A percentile compares a stretch with the other conserved stretches of the same genome.
These are phyloP conservation scores for Lota lota DNA, from an alignment of 2,113 vertebrate genomes.

Conservation along the genomic window DNA sequence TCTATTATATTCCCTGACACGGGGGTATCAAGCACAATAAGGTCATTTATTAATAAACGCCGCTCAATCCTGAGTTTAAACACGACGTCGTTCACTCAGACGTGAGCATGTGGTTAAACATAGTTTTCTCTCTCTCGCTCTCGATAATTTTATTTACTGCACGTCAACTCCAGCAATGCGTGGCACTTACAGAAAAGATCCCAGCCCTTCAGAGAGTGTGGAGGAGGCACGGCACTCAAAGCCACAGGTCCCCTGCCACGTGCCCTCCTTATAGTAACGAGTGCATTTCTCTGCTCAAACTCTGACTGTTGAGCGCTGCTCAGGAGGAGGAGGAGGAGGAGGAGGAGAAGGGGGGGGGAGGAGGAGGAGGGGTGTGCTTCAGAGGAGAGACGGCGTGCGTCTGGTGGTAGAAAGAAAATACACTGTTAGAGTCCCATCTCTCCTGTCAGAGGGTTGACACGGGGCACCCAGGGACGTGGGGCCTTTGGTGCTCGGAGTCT, in stretches of 20 bases:
- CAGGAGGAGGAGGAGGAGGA: constrained; percentile 29
- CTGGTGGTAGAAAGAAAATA: constrained; percentile 56
- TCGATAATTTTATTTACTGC: constrained; percentile 59
- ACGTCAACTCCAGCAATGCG: constrained; percentile 50
- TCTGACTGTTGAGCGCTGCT: constrained; percentile 64
- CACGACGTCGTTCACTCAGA: too few relatives aligned
- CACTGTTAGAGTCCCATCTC: constrained; percentile 69
- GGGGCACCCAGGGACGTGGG: constrained; percentile 64
- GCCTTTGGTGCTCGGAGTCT: constrained; percentile 69
- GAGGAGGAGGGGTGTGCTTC: constrained; percentile 56
- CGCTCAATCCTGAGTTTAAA: too few relatives aligned
- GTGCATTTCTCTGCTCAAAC: constrained; percentile 74
- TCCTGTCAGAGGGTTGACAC: constrained; percentile 75
- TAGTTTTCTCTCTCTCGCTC: constrained; percentile 19
- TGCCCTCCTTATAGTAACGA: constrained; percentile 79
- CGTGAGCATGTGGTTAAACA: too few relatives aligned
- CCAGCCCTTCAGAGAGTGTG: constrained; percentile 49
- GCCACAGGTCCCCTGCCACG: constrained; percentile 73
- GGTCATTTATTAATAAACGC: too few relatives aligned
- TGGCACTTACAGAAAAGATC: constrained; percentile 57
- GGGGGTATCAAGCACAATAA: too few relatives aligned
- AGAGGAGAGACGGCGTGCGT: constrained; percentile 64
- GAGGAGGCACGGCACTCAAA: constrained; percentile 66
- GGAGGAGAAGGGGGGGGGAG: background rate
- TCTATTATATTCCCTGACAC: too few relatives aligned